Evolutionary conservation across 35 echinoderm and acorn worm species (phyloP).

Genomic region (Antedon bifida): DNA sequence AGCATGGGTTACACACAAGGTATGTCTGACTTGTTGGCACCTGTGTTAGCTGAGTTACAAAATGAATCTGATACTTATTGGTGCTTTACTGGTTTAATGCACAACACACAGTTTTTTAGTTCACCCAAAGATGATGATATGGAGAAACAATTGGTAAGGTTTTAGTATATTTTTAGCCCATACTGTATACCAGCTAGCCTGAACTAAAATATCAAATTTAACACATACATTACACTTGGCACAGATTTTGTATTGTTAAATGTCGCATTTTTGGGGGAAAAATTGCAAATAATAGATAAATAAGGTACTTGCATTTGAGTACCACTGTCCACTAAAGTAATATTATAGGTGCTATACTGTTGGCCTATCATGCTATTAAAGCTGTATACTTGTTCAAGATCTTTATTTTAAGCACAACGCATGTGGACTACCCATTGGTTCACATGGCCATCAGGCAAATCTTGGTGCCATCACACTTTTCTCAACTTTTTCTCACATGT

Average conservation of each 20-base stretch:
- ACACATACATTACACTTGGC: not conserved
- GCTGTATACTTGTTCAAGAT: too few relatives aligned
- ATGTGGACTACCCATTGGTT: too few relatives aligned
- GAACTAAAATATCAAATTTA: not conserved
- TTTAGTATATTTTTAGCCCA: not conserved
- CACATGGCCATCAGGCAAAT: too few relatives aligned
- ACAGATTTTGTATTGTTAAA: not conserved
- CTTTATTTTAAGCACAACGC: too few relatives aligned
- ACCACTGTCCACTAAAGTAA: too few relatives aligned
- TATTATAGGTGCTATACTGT: too few relatives aligned
- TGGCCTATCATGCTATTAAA: too few relatives aligned
- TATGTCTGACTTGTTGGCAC: conserved; percentile 86
- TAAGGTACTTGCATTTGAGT: too few relatives aligned
- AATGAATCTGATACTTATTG: conserved; percentile 88
- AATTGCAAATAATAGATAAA: too few relatives aligned
- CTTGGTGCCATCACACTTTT: too few relatives aligned
- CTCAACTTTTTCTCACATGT: too few relatives aligned
- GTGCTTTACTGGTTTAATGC: conserved; percentile 89
- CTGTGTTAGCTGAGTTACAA: conserved; percentile 75
- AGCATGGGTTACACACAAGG: conserved; percentile 78
- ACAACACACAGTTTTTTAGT: conserved; percentile 83
- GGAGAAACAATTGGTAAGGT: conserved; percentile 88
- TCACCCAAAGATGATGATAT: conserved; percentile 99
- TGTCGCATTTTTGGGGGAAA: too few relatives aligned
- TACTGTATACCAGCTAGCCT: not conserved